Evolutionary conservation across 2,888 invertebrate genomes (phyloP).

Genomic region (Mellilla xanthometata): DNA sequence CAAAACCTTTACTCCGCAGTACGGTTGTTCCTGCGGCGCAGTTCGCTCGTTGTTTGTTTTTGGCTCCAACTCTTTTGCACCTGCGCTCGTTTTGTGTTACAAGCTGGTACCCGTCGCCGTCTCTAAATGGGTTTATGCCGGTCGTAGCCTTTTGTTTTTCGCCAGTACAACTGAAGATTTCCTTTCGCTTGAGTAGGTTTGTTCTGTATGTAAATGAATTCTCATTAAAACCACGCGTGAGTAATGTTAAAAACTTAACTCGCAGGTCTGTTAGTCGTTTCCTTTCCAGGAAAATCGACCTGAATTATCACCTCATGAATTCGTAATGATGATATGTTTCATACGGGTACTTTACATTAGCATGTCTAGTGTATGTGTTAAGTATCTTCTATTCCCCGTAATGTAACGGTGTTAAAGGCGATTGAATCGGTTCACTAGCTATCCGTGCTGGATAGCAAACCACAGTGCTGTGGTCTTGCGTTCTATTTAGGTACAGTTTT

Average conservation of each 20-base stretch:
- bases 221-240: constrained; percentile 5
- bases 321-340: too few species aligned
- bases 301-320: neutral
- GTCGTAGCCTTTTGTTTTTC: constrained; percentile 44
- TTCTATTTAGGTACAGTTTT: too few species aligned
- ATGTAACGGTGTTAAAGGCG: too few species aligned
- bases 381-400: too few species aligned
- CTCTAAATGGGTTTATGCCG: constrained; percentile 58
- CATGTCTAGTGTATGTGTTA: too few species aligned
- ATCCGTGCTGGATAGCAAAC: too few species aligned
- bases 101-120: constrained; percentile 40
- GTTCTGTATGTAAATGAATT: constrained; percentile 36
- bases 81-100: constrained; percentile 66
- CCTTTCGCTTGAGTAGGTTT: constrained; percentile 38
- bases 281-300: neutral
- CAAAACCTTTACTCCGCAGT: constrained; percentile 47
- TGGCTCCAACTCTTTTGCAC: constrained; percentile 66
- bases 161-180: constrained; percentile 39
- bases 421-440: too few species aligned
- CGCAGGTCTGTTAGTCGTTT: constrained; percentile 1
- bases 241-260: neutral
- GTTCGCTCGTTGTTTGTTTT: constrained; percentile 68
- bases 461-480: too few species aligned
- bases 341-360: too few species aligned
- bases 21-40: constrained; percentile 44